Percentiles rank a stretch among this genome's conserved stretches.
Evolutionary conservation across 2,797 vertebrate genomes (phyloP).

Genomic region (Chelonia mydas): DNA sequence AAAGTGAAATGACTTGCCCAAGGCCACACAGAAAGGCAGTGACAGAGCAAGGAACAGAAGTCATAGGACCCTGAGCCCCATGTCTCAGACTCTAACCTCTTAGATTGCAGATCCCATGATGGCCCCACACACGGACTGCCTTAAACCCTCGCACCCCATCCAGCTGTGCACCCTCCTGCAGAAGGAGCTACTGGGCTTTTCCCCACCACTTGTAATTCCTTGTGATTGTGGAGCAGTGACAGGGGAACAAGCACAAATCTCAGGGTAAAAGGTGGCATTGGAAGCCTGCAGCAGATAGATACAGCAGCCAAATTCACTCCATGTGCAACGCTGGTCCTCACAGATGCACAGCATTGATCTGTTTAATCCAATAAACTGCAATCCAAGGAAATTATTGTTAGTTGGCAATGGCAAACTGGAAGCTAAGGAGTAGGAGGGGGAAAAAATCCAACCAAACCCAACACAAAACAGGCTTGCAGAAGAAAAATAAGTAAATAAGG

Average conservation of each 20-base stretch:
- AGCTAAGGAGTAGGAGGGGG: not conserved
- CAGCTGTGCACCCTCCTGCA: not conserved
- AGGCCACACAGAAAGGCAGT: not conserved
- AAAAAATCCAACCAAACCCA: not conserved
- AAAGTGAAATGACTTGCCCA: not conserved
- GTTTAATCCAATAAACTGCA: not conserved
- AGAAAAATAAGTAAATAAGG: conserved; percentile 34
- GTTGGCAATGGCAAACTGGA: not conserved
- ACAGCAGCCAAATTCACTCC: not conserved
- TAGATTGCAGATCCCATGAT: not conserved
- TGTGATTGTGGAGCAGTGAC: not conserved
- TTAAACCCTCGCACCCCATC: not conserved
- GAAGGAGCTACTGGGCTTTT: not conserved
- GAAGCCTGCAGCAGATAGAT: accelerated
- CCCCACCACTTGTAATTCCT: not conserved
- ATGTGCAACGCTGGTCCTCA: accelerated
- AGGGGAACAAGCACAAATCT: not conserved
- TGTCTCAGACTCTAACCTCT: not conserved
- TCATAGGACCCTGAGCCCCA: not conserved
- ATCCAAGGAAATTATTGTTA: not conserved
- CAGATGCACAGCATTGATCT: not conserved
- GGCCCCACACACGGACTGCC: not conserved
- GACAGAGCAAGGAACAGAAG: not conserved
- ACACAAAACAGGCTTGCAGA: not conserved
- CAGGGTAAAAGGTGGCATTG: accelerated